Conservation (phyloP, 2,797 vertebrate species). For the Sciurus vulgaris region DNA sequence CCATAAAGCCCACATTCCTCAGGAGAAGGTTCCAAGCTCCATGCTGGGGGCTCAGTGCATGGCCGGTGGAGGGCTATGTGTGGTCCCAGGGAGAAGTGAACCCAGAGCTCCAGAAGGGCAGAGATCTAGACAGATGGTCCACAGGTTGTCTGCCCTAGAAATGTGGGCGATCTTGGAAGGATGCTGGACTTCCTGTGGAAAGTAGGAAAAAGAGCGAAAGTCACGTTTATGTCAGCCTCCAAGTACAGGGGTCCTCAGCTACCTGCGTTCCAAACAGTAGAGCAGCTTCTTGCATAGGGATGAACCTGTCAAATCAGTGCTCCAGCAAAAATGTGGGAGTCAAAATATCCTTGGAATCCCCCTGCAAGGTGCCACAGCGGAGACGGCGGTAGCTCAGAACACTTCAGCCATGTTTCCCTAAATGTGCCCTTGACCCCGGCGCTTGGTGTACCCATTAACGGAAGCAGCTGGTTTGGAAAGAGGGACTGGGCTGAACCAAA, state of each 20-base stretch:
- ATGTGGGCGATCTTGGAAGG: not conserved
- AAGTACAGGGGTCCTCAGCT: not conserved
- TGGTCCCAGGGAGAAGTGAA: not conserved
- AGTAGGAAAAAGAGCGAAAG: not conserved
- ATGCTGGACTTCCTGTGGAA: not conserved
- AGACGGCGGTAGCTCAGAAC: not conserved
- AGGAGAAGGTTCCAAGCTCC: not conserved
- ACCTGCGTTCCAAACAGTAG: not conserved
- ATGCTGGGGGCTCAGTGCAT: accelerated
- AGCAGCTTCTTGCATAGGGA: not conserved
- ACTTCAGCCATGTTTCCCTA: not conserved
- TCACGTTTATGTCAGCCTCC: not conserved
- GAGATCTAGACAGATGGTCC: not conserved
- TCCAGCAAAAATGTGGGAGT: not conserved
- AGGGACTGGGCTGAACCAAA: not conserved
- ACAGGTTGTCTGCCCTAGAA: not conserved
- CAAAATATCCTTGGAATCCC: not conserved
- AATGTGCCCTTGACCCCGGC: not conserved
- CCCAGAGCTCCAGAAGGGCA: too few species aligned
- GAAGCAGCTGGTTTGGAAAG: not conserved
- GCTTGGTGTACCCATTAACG: not conserved
- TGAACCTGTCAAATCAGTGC: not conserved
- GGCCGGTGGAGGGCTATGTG: accelerated
- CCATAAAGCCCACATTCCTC: not conserved
- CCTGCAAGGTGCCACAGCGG: not conserved